A percentile compares a stretch with the other conserved stretches of the same genome.
phyloP scores from a whole-genome alignment of 2,888 invertebrate species.

The Folsomia manolachei region DNA sequence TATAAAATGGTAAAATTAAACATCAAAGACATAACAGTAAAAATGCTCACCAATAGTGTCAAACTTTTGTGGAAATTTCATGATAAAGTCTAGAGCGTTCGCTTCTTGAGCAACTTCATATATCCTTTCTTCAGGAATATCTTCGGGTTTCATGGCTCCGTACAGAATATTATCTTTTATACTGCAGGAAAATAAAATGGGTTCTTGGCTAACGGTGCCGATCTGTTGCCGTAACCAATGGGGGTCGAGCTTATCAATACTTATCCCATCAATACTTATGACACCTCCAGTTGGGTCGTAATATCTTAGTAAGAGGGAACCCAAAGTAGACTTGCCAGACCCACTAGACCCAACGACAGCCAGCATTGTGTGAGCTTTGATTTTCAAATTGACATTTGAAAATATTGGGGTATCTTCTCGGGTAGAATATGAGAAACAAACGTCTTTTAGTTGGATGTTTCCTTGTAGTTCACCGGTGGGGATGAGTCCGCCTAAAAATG shows the following conservation, averaged over 20 bases:
- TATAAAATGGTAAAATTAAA: too few relatives aligned
- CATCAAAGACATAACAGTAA: too few relatives aligned
- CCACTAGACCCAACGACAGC: slow-evolving; percentile 91
- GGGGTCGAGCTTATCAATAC: slow-evolving; percentile 74
- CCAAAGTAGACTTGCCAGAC: slow-evolving; percentile 91
- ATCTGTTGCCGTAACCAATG: slow-evolving; percentile 80
- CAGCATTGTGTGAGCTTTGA: slow-evolving; percentile 69
- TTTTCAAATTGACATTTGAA: slow-evolving; percentile 64
- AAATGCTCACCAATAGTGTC: slow-evolving; percentile 77
- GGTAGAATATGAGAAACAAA: slow-evolving; percentile 71
- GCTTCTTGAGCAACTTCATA: slow-evolving; percentile 72
- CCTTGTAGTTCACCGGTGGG: slow-evolving; percentile 63
- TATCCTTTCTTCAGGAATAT: slow-evolving; percentile 59
- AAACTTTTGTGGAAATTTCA: slow-evolving; percentile 66
- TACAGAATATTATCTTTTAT: slow-evolving; percentile 89
- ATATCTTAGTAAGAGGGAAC: slow-evolving; percentile 73
- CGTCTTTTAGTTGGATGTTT: slow-evolving; percentile 69
- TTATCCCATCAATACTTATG: slow-evolving; percentile 72
- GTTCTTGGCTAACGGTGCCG: slow-evolving; percentile 91
- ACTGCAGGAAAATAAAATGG: slow-evolving; percentile 83
- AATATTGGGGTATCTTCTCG: slow-evolving; percentile 63
- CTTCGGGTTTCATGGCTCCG: slow-evolving; percentile 63
- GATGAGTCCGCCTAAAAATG: slow-evolving; percentile 62
- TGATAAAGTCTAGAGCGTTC: slow-evolving; percentile 78
- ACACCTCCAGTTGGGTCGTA: slow-evolving; percentile 77